Percentiles rank a stretch among this genome's conserved stretches.
Conservation (phyloP, 2,888 invertebrate species). For the Chloroclysta siterata region DNA sequence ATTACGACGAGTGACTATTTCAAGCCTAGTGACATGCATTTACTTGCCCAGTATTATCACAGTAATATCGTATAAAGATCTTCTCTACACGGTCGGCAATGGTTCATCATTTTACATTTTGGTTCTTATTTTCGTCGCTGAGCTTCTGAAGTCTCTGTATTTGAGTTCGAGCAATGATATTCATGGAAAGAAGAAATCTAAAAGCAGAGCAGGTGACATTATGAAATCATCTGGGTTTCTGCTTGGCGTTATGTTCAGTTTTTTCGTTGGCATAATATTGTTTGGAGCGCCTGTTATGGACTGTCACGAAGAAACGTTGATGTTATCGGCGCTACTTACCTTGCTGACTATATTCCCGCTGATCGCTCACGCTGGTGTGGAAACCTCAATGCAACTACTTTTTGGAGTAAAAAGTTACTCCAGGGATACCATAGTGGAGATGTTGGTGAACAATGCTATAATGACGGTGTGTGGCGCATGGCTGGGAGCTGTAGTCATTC, state of each 20-base stretch:
- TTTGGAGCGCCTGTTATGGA: slow-evolving; percentile 88
- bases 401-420: slow-evolving; percentile 79
- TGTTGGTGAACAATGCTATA: slow-evolving; percentile 84
- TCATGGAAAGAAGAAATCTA: slow-evolving; percentile 66
- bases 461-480: slow-evolving; percentile 90
- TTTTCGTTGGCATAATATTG: slow-evolving; percentile 86
- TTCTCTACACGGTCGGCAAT: slow-evolving; percentile 86
- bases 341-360: slow-evolving; percentile 87
- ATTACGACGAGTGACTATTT: slow-evolving; percentile 72
- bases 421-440: slow-evolving; percentile 81
- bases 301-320: slow-evolving; percentile 87
- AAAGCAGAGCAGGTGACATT: slow-evolving; percentile 75
- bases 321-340: slow-evolving; percentile 86
- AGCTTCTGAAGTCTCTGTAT: slow-evolving; percentile 83
- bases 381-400: slow-evolving; percentile 81
- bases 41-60: slow-evolving; percentile 86
- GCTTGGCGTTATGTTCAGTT: slow-evolving; percentile 76
- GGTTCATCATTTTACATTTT: slow-evolving; percentile 77
- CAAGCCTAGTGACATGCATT: slow-evolving; percentile 86
- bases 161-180: slow-evolving; percentile 63
- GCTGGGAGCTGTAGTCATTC: slow-evolving; percentile 93
- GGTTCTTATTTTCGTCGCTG: slow-evolving; percentile 76
- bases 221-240: slow-evolving; percentile 79
- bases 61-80: slow-evolving; percentile 83
- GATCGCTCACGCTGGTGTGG: slow-evolving; percentile 86